Evolutionary conservation across 2,797 vertebrate genomes (phyloP).

Genomic region (Rhodeus uyekii): DNA sequence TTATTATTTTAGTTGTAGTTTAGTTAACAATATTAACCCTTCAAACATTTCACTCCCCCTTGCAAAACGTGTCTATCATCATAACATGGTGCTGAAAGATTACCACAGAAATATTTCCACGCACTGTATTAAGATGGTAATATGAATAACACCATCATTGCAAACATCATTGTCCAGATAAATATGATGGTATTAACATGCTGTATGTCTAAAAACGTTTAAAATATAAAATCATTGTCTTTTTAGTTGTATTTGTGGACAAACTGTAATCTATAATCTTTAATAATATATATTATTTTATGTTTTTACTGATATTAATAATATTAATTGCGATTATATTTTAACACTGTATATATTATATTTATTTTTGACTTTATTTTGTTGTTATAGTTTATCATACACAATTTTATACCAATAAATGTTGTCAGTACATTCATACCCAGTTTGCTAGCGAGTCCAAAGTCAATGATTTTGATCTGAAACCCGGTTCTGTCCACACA

Average conservation of each 20-base stretch:
- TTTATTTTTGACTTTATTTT: background rate
- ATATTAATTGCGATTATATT: no score
- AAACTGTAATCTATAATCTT: no score
- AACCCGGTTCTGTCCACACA: constrained; percentile 79
- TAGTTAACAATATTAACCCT: background rate
- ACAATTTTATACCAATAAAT: background rate
- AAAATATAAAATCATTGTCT: background rate
- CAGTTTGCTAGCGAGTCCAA: constrained; percentile 81
- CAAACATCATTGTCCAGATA: background rate
- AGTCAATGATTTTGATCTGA: constrained; percentile 87
- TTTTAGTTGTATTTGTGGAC: no score
- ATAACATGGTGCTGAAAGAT: background rate
- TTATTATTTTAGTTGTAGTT: background rate
- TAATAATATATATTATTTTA: background rate
- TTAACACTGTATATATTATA: background rate
- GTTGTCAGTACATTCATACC: constrained; percentile 67
- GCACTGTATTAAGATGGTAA: background rate
- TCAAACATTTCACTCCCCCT: background rate
- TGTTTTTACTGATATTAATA: background rate
- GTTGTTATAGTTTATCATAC: background rate
- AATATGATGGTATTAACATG: background rate
- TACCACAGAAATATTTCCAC: background rate
- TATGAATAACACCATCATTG: background rate
- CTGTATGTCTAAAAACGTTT: background rate
- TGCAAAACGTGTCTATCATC: background rate